Conservation (phyloP, 2,888 invertebrate genomes). For the Cetonia aurata region DNA sequence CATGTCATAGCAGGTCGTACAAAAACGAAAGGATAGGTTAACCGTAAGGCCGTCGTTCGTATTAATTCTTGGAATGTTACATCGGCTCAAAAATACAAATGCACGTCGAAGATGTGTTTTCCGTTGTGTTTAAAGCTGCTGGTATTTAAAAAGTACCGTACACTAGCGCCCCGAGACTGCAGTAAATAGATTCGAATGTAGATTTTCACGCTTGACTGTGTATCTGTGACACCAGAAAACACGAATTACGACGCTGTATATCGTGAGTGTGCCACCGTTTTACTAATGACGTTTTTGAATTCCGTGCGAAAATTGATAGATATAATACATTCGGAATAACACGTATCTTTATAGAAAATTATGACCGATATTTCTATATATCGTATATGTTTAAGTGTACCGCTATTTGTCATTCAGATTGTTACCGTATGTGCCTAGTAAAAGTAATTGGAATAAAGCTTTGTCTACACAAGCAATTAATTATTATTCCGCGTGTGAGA, state of each 20-base stretch:
- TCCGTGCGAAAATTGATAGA: background rate
- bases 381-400: no score
- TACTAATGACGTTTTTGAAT: background rate
- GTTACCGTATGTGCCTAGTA: no score
- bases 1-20: background rate
- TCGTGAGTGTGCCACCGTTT: slow-evolving; percentile 7
- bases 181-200: slow-evolving; percentile 17
- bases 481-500: no score
- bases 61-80: slow-evolving; percentile 16
- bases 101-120: slow-evolving; percentile 9
- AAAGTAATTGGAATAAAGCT: no score
- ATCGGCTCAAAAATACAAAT: slow-evolving; percentile 15
- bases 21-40: slow-evolving; percentile 14
- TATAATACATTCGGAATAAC: no score
- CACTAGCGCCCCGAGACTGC: background rate
- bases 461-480: no score
- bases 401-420: no score
- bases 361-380: no score
- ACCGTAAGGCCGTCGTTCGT: slow-evolving; percentile 21
- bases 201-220: slow-evolving; percentile 22
- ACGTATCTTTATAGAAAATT: no score
- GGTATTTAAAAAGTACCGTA: slow-evolving; percentile 29
- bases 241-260: background rate
- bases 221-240: slow-evolving; percentile 13
- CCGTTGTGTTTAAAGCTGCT: slow-evolving; percentile 5